A percentile compares a stretch with the other conserved stretches of the same genome.
These are phyloP conservation scores for Maccullochella peelii DNA, from an alignment of 2,113 vertebrate genomes.

Conservation along the genomic window DNA sequence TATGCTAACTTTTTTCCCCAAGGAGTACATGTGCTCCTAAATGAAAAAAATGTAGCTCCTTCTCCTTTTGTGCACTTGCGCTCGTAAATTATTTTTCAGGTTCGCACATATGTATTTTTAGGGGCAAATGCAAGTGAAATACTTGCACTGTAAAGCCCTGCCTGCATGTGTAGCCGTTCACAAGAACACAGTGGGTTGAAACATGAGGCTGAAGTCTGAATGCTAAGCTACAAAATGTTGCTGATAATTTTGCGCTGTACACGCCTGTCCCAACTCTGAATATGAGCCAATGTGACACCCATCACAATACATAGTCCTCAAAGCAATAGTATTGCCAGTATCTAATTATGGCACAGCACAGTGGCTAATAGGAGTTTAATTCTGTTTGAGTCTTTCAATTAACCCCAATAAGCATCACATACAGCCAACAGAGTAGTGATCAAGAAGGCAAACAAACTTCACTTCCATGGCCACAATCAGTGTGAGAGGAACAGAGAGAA, in stretches of 20 bases:
- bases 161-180: neutral
- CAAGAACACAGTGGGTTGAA: slow-evolving; percentile 4
- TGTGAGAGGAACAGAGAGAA: slow-evolving; percentile 23
- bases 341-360: slow-evolving; percentile 25
- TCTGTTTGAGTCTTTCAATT: slow-evolving; percentile 52
- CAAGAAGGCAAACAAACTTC: slow-evolving; percentile 33
- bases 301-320: slow-evolving; percentile 39
- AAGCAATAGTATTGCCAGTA: slow-evolving; percentile 27
- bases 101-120: too few relatives aligned
- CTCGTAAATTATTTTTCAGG: too few relatives aligned
- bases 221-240: neutral
- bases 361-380: slow-evolving; percentile 45
- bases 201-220: neutral
- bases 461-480: slow-evolving; percentile 39
- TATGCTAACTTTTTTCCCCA: too few relatives aligned
- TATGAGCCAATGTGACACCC: slow-evolving; percentile 29
- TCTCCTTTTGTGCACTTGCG: too few relatives aligned
- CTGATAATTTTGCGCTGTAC: neutral
- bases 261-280: slow-evolving; percentile 3
- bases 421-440: slow-evolving; percentile 29
- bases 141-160: neutral
- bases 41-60: too few relatives aligned
- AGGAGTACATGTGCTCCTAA: too few relatives aligned
- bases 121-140: too few relatives aligned
- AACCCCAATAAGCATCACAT: slow-evolving; percentile 38